Conservation (phyloP, 2,888 invertebrate species). For the Acleris sparsana region DNA sequence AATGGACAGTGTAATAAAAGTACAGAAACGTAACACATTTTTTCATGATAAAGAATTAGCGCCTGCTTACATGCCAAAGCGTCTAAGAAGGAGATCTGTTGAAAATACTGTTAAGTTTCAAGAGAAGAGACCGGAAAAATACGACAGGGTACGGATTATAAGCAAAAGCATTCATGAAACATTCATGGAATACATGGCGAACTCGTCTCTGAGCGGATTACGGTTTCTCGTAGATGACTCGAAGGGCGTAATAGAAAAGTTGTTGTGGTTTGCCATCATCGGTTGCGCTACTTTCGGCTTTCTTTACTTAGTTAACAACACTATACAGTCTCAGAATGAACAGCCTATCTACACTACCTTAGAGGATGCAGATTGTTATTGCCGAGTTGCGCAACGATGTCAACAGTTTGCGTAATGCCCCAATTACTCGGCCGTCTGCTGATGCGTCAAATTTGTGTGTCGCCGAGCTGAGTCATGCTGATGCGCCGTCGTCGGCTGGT, state of each 20-base stretch:
- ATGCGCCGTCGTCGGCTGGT: too few relatives aligned
- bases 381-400: too few relatives aligned
- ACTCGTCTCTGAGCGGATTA: constrained; percentile 29
- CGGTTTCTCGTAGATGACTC: constrained; percentile 23
- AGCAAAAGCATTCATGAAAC: constrained; percentile 22
- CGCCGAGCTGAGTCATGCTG: too few relatives aligned
- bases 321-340: constrained; percentile 3
- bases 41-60: constrained; percentile 24
- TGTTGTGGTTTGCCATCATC: constrained; percentile 19
- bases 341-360: constrained; percentile 31
- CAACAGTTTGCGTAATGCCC: too few relatives aligned
- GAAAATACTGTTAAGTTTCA: constrained; percentile 13
- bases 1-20: constrained; percentile 7
- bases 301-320: constrained; percentile 20
- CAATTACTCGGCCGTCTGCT: too few relatives aligned
- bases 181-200: constrained; percentile 27
- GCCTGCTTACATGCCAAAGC: constrained; percentile 27
- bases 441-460: too few relatives aligned
- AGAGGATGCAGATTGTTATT: constrained; percentile 10
- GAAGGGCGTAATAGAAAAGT: constrained; percentile 13
- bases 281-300: constrained; percentile 19
- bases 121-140: neutral
- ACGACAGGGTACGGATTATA: constrained; percentile 16
- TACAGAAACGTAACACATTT: constrained; percentile 13
- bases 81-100: neutral